Conservation (phyloP, 2,888 invertebrate genomes). For the Clusia tigrina region DNA sequence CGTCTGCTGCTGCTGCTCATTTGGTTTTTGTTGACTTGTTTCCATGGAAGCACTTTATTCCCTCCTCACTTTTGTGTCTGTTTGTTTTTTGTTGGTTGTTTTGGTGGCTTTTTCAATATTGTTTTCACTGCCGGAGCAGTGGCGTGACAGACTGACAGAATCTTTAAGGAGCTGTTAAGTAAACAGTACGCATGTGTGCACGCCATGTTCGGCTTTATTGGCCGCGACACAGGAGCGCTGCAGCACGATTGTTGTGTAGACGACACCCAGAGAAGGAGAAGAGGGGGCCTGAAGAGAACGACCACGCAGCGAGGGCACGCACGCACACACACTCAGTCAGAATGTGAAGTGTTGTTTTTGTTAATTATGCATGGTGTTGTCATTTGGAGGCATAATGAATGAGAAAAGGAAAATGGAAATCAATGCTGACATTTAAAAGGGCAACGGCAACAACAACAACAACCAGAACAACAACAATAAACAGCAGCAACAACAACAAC, state of each 20-base stretch:
- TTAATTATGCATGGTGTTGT: slow-evolving; percentile 20
- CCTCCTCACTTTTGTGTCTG: neutral
- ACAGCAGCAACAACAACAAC: too few relatives aligned
- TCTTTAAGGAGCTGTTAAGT: slow-evolving; percentile 2
- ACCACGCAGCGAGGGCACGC: neutral
- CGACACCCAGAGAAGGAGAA: neutral
- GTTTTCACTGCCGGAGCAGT: too few relatives aligned
- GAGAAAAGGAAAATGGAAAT: too few relatives aligned
- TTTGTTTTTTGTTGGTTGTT: neutral
- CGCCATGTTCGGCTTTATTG: neutral
- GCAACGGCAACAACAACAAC: too few relatives aligned
- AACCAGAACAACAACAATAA: too few relatives aligned
- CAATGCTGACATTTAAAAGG: too few relatives aligned
- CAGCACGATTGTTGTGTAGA: neutral
- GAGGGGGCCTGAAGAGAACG: neutral
- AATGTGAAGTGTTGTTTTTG: neutral
- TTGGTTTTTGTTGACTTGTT: too few relatives aligned
- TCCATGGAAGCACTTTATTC: too few relatives aligned
- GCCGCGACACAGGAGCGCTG: neutral
- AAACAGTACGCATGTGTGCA: neutral
- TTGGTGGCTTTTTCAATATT: neutral
- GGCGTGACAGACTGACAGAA: neutral
- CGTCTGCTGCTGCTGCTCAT: too few relatives aligned
- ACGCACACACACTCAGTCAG: neutral
- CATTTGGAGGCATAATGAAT: too few relatives aligned